Percentiles rank a stretch among this genome's conserved stretches.
These are phyloP conservation scores for Alethe castanea DNA, from an alignment of 2,113 vertebrate genomes.

Conservation along the genomic window DNA sequence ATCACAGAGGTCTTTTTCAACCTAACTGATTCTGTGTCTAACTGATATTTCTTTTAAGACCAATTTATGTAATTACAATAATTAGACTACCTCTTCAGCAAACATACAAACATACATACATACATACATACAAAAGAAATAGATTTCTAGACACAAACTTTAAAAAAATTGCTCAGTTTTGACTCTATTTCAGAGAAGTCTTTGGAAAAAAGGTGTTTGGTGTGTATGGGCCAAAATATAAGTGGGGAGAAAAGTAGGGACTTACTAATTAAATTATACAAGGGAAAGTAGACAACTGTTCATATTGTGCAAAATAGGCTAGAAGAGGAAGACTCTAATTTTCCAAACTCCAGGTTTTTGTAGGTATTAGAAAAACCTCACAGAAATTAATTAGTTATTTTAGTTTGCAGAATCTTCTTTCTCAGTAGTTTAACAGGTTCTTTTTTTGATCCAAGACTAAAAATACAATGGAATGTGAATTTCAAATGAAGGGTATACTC, in stretches of 20 bases:
- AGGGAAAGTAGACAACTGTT: not conserved
- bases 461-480: not conserved
- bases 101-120: not conserved
- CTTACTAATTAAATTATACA: not conserved
- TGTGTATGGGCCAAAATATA: not conserved
- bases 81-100: not conserved
- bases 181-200: not conserved
- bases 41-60: not conserved
- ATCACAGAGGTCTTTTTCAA: not conserved
- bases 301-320: not conserved
- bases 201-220: not conserved
- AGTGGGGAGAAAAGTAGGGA: not conserved
- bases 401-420: not conserved
- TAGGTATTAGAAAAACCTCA: rapidly evolving
- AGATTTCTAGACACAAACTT: not conserved
- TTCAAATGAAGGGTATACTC: not conserved
- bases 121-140: not conserved
- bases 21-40: not conserved
- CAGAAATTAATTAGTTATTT: not conserved
- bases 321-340: not conserved
- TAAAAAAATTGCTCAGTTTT: not conserved
- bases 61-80: not conserved
- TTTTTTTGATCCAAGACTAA: not conserved
- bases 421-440: not conserved
- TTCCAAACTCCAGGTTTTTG: not conserved